Percentiles rank a stretch among this genome's conserved stretches.
These are phyloP conservation scores for Microtus oregoni DNA, from an alignment of 2,113 vertebrate genomes.

Conservation along the genomic window DNA sequence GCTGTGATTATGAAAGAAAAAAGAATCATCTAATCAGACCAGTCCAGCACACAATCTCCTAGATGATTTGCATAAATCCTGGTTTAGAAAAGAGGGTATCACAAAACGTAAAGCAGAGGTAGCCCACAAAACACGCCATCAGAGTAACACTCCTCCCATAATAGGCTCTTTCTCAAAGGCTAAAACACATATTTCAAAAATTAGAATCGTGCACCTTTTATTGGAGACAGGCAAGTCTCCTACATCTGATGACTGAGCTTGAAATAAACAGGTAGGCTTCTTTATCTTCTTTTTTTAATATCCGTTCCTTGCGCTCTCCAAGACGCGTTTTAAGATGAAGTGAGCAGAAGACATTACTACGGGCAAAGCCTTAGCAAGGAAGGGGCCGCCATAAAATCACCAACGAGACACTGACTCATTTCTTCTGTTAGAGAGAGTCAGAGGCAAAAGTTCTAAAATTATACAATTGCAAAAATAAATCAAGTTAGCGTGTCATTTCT, in stretches of 20 bases:
- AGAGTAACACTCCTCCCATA: conserved; percentile 12
- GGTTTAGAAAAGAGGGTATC: conserved; percentile 28
- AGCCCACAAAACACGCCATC: conserved; percentile 5
- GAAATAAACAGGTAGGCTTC: neutral
- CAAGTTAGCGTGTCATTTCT: conserved; percentile 89
- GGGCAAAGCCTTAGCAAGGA: conserved; percentile 72
- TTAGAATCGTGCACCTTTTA: conserved; percentile 28
- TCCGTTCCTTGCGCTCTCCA: neutral
- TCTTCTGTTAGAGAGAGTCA: conserved; percentile 87
- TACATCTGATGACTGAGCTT: neutral
- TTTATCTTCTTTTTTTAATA: neutral
- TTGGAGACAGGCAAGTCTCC: neutral
- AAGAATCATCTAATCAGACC: conserved; percentile 1
- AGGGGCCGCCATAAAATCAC: conserved; percentile 73
- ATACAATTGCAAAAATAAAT: conserved; percentile 91
- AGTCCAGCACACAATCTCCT: neutral
- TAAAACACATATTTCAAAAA: conserved; percentile 48
- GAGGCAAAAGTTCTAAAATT: conserved; percentile 90
- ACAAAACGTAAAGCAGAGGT: conserved; percentile 15
- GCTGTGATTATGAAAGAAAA: neutral
- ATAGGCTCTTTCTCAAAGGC: neutral
- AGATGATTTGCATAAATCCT: conserved; percentile 50
- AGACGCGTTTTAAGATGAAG: conserved; percentile 78
- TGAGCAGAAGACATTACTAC: conserved; percentile 64
- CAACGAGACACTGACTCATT: conserved; percentile 76